Evolutionary conservation across 1,140 invertebrate species (phyloP).

Genomic region (Galleria mellonella): DNA sequence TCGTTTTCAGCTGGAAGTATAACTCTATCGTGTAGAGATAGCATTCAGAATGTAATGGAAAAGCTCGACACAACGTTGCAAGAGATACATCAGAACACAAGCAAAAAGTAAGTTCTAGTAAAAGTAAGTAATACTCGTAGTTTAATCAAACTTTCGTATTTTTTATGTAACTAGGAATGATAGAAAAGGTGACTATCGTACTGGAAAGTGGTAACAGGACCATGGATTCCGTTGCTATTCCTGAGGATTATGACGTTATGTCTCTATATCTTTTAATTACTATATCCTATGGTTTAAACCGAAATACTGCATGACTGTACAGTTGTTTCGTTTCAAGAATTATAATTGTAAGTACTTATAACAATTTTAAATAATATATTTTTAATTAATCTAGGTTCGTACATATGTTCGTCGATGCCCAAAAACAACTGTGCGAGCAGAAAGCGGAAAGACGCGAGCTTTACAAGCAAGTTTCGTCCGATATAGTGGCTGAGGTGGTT

Average conservation of each 20-base stretch:
- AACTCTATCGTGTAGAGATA: constrained; percentile 16
- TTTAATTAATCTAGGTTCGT: constrained; percentile 25
- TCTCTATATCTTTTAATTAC: no score
- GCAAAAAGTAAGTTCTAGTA: constrained; percentile 25
- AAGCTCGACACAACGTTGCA: constrained; percentile 37
- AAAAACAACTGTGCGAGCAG: constrained; percentile 13
- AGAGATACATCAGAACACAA: constrained; percentile 41
- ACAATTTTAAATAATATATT: no score
- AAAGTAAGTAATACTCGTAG: not conserved
- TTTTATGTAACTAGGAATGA: no score
- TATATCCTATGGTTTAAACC: no score
- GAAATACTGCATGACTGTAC: no score
- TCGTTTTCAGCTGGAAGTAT: constrained; percentile 20
- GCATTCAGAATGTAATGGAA: constrained; percentile 27
- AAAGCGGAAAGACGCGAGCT: constrained; percentile 12
- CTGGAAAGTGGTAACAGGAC: no score
- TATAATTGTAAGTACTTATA: no score
- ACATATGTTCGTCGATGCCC: constrained; percentile 26
- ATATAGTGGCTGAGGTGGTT: constrained; percentile 15
- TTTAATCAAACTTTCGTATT: no score
- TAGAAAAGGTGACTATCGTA: no score
- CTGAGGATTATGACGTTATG: no score
- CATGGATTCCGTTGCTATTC: no score
- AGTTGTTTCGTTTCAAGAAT: no score
- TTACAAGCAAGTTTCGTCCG: constrained; percentile 11